A percentile compares a stretch with the other conserved stretches of the same genome.
These are phyloP conservation scores for Aurelia sp. DNA, from an alignment of 30 jellyfish, hydroid and myxozoan species.

Conservation along the genomic window DNA sequence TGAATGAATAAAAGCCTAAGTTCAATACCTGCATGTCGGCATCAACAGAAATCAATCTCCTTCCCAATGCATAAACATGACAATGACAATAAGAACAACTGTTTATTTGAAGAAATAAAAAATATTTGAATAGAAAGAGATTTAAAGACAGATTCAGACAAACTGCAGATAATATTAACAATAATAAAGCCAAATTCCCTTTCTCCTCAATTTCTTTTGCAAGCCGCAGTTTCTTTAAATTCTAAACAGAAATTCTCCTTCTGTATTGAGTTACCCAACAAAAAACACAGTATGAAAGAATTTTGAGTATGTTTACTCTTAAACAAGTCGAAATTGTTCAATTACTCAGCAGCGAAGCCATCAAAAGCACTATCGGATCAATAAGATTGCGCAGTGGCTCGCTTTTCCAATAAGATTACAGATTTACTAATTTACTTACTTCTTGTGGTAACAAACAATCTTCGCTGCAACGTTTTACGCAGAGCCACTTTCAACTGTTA, in stretches of 20 bases:
- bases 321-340: conserved; percentile 40
- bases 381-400: no score
- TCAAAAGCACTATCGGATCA: no score
- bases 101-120: conserved; percentile 39
- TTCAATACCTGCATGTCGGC: no score
- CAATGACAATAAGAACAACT: conserved; percentile 57
- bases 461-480: no score
- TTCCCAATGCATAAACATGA: neutral
- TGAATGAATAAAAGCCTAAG: conserved; percentile 21
- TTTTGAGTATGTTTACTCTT: conserved; percentile 18
- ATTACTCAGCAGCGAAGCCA: conserved; percentile 14
- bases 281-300: conserved; percentile 42
- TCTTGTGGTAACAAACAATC: no score
- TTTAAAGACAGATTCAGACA: conserved; percentile 44
- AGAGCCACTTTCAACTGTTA: no score
- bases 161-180: conserved; percentile 68
- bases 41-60: neutral
- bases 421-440: no score
- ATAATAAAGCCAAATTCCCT: conserved; percentile 47
- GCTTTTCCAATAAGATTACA: no score
- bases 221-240: conserved; percentile 46
- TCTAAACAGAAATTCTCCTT: no score
- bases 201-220: conserved; percentile 26
- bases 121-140: conserved; percentile 38
- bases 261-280: neutral